Conservation (phyloP, 2,797 vertebrate genomes). For the Acipenser transmontanus region DNA sequence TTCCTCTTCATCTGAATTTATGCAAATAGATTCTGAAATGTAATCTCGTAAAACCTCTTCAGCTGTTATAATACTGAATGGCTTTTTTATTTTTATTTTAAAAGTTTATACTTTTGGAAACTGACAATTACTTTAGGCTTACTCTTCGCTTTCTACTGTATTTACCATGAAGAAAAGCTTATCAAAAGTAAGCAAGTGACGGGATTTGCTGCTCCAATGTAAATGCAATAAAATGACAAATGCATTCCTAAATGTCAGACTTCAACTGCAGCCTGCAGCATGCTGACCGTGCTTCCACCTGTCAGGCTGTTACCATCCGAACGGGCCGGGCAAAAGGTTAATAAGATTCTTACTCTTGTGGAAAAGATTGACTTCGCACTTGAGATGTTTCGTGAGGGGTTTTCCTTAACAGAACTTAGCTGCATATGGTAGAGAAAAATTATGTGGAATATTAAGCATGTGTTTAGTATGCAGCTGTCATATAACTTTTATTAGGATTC, state of each 20-base stretch:
- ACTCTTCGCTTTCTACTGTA: slow-evolving; percentile 7
- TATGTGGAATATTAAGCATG: slow-evolving; percentile 61
- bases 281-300: slow-evolving; percentile 19
- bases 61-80: not conserved
- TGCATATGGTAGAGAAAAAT: slow-evolving; percentile 46
- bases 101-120: slow-evolving; percentile 23
- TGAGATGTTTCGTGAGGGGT: slow-evolving; percentile 33
- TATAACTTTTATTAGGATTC: slow-evolving; percentile 65
- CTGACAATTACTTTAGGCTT: slow-evolving; percentile 27
- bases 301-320: not conserved
- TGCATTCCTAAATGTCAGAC: slow-evolving; percentile 10
- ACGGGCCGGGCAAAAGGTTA: slow-evolving; percentile 43
- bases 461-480: slow-evolving; percentile 60
- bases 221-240: slow-evolving; percentile 15
- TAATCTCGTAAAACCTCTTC: slow-evolving; percentile 24
- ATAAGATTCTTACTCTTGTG: slow-evolving; percentile 44
- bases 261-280: slow-evolving; percentile 17
- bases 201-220: slow-evolving; percentile 1
- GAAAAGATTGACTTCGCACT: slow-evolving; percentile 26
- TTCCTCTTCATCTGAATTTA: slow-evolving; percentile 26
- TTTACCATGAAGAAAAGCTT: not conserved
- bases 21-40: slow-evolving; percentile 20
- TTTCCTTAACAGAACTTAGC: slow-evolving; percentile 35
- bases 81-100: slow-evolving; percentile 17
- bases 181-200: slow-evolving; percentile 12